Percentiles rank a stretch among this genome's conserved stretches.
Evolutionary conservation across 1,140 invertebrate species (phyloP).

Genomic region (Schlechtendalia chinensis): DNA sequence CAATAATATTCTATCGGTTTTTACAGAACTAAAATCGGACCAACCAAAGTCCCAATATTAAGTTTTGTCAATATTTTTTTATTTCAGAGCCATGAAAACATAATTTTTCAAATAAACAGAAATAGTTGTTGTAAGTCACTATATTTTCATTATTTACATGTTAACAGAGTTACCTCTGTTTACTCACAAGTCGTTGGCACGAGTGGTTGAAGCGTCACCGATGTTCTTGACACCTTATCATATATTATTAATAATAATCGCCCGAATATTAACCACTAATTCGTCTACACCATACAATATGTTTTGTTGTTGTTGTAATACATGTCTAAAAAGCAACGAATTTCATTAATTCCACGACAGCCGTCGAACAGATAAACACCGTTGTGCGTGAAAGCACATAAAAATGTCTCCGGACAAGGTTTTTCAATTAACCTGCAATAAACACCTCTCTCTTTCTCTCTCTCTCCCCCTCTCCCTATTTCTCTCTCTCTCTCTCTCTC

Average conservation of each 20-base stretch:
- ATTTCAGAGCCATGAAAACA: no score
- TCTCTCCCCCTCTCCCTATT: no score
- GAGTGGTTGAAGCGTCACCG: neutral
- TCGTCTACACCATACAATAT: neutral
- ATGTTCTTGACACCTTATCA: constrained; percentile 11
- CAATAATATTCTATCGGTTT: no score
- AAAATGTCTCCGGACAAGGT: constrained; percentile 47
- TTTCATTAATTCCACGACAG: constrained; percentile 41
- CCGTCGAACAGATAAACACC: constrained; percentile 31
- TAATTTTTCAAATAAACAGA: no score
- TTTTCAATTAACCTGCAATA: constrained; percentile 47
- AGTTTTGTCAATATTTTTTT: no score
- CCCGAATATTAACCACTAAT: constrained; percentile 29
- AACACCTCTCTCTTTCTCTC: constrained; percentile 18
- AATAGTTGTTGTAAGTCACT: no score
- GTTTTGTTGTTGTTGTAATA: constrained; percentile 18
- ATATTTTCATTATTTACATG: no score
- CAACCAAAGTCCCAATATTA: no score
- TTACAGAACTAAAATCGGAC: no score
- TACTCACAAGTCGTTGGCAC: neutral
- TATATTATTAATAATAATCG: constrained; percentile 5
- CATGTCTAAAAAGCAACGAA: constrained; percentile 40
- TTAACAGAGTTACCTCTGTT: no score
- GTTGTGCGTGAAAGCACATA: constrained; percentile 44
- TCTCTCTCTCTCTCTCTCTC: neutral